Evolutionary conservation across 2,888 invertebrate species (phyloP), one percentile per base, ranked within the genome.

Genomic region (Cryptocheilus praepositus): DNA sequence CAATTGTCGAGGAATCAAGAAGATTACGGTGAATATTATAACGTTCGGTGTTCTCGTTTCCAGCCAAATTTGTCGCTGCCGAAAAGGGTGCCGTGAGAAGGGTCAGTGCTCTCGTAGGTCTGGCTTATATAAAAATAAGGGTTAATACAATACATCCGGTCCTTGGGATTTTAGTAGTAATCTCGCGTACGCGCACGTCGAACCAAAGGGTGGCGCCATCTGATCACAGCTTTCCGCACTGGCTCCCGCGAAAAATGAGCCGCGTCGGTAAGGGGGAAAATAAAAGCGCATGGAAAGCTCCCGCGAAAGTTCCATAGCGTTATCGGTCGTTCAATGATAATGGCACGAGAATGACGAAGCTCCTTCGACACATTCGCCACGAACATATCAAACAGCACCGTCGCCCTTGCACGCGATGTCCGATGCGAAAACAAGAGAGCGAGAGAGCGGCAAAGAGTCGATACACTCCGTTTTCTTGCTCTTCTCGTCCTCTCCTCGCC

Each of bases 211-310:
- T 67, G 44, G 46, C 18, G 16, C 63, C 77, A 74, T 58, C 78
- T 58, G 7, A 36, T 18, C 8, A 15, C 7, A 22, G 3, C 18
- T 36, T 11, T 11, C 36, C 1, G 1, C 3, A 0, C 2, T 18
- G 22, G 18, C 15, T 36, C 28, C 51, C 36, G 57, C 18, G 7
- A n/a, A 45, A 7, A 61, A 8, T 2, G 18, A 28, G 16, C 7
- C 59, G 61, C 11, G 68, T 68, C 68, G 77, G 54, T 77, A 77
- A 71, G 7, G 11, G 13, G 16, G 21, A 36, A 4, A 15, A 11
- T n/a, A 19, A 45, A 4, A 36, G 22, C 1, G 61, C 36, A 16
- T 49, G 13, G 16, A 54, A 61, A 49, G 63, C 58, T 76, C 70
- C 65, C 66, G 64, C 64, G 70, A 63, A 70, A 70, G 69, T n/a